Evolutionary conservation across 2,797 vertebrate species (phyloP).

Genomic region (Phoebastria nigripes): DNA sequence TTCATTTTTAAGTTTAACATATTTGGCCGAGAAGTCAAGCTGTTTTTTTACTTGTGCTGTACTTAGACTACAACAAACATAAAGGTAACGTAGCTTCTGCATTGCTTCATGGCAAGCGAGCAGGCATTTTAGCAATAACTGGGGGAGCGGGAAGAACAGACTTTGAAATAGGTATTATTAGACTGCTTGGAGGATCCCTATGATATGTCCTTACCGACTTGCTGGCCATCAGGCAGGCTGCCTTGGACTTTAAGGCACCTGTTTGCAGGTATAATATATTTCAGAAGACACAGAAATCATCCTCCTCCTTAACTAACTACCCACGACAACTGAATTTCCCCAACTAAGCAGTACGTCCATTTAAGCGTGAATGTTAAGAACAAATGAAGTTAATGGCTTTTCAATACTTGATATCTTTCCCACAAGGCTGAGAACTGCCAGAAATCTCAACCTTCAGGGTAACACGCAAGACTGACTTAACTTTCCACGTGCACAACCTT

Average conservation of each 20-base stretch:
- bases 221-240: background rate
- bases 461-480: background rate
- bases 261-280: background rate
- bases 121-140: accelerated
- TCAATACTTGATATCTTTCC: background rate
- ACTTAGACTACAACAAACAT: background rate
- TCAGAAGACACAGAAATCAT: background rate
- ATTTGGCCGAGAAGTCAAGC: too few species aligned
- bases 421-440: background rate
- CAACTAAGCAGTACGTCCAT: background rate
- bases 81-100: background rate
- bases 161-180: accelerated
- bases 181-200: background rate
- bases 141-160: too few species aligned
- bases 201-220: accelerated
- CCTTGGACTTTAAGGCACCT: background rate
- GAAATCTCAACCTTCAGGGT: background rate
- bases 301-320: background rate
- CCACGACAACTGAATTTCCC: background rate
- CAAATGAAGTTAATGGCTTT: background rate
- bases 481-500: background rate
- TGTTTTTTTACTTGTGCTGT: background rate
- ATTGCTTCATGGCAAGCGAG: background rate
- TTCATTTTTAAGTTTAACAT: background rate
- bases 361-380: background rate